Evolutionary conservation across 2,888 invertebrate genomes (phyloP).

Genomic region (Rhingia rostrata): DNA sequence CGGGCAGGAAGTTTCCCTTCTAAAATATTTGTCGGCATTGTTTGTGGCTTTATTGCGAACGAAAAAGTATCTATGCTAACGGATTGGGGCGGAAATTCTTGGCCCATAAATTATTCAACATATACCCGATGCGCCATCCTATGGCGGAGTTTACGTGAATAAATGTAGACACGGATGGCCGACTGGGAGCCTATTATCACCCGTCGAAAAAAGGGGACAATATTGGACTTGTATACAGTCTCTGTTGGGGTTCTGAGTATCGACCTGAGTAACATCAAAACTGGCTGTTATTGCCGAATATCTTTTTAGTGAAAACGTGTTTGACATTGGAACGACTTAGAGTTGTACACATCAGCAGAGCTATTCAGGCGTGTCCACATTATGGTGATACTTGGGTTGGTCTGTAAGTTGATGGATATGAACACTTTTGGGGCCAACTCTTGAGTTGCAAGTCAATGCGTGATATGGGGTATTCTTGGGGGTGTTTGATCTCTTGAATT

Average conservation of each 20-base stretch:
- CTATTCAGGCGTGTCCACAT: not conserved
- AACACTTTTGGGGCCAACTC: conserved; percentile 15
- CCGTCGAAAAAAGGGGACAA: no score
- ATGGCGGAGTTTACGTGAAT: no score
- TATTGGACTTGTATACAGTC: no score
- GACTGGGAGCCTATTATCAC: no score
- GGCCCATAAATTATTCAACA: conserved; percentile 33
- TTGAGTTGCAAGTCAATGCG: not conserved
- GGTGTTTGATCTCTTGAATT: conserved; percentile 6
- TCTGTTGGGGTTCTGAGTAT: no score
- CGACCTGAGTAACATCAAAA: no score
- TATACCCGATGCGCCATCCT: not conserved
- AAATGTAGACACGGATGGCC: no score
- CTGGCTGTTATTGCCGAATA: not conserved
- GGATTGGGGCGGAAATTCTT: not conserved
- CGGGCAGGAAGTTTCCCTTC: not conserved
- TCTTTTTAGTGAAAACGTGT: not conserved
- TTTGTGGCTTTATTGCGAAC: conserved; percentile 26
- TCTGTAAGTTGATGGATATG: conserved; percentile 1
- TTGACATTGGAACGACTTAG: not conserved
- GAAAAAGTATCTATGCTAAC: not conserved
- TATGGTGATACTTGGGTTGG: not conserved
- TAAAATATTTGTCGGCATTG: conserved; percentile 19
- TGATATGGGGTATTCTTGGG: not conserved
- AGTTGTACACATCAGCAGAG: not conserved